Percentiles rank a stretch among this genome's conserved stretches.
These are phyloP conservation scores for Podarcis raffonei DNA, from an alignment of 2,113 vertebrate species.

Conservation along the genomic window DNA sequence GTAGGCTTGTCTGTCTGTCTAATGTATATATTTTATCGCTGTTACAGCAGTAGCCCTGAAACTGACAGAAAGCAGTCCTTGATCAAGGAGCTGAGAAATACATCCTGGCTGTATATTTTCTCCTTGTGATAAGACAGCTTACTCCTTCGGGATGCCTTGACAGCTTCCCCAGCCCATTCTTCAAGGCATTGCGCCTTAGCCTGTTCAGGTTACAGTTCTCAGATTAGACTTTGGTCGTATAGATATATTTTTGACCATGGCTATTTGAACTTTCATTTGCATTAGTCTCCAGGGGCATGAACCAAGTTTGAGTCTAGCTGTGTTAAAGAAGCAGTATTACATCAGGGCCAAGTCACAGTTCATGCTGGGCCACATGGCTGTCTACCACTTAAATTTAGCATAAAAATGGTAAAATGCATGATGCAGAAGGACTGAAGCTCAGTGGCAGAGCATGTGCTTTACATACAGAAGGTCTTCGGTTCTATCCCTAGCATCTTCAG, in stretches of 20 bases:
- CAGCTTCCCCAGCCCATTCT: not conserved
- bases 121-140: constrained; percentile 5
- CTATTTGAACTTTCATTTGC: not conserved
- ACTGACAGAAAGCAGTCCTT: constrained; percentile 23
- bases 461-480: not conserved
- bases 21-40: not conserved
- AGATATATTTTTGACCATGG: not conserved
- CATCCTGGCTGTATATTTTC: constrained; percentile 13
- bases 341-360: not conserved
- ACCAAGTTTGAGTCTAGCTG: not conserved
- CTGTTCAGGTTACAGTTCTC: not conserved
- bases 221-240: not conserved
- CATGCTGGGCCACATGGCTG: not conserved
- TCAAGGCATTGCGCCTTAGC: not conserved
- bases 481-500: not conserved
- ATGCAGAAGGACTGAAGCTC: not conserved
- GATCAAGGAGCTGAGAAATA: constrained; percentile 29
- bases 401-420: not conserved
- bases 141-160: not conserved
- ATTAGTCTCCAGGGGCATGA: not conserved
- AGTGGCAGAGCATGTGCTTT: not conserved
- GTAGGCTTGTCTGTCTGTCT: fast-evolving
- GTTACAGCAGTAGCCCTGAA: not conserved
- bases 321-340: not conserved
- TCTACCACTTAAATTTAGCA: not conserved